Conservation (phyloP, 2,888 invertebrate species). For the Lasioglossum vierecki region DNA sequence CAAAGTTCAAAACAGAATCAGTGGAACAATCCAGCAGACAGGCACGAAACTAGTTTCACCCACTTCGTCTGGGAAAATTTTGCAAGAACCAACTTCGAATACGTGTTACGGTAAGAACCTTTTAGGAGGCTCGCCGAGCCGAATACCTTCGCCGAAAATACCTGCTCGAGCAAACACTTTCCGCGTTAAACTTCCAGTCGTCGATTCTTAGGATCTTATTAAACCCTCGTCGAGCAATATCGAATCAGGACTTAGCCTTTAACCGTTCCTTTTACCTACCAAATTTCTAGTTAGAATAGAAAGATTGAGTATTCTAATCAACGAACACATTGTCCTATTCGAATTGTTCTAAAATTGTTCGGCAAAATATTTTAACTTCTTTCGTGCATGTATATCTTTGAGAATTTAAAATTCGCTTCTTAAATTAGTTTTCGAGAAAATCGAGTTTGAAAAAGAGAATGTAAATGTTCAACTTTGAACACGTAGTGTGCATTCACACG, state of each 20-base stretch:
- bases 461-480: neutral
- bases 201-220: neutral
- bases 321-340: neutral
- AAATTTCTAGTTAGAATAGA: neutral
- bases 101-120: constrained; percentile 19
- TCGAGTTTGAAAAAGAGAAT: neutral
- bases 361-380: neutral
- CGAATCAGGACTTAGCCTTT: neutral
- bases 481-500: neutral
- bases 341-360: too few relatives aligned
- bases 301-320: neutral
- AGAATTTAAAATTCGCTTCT: neutral
- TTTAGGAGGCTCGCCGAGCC: neutral
- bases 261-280: neutral
- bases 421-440: too few relatives aligned
- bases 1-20: constrained; percentile 36
- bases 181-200: neutral
- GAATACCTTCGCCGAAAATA: constrained; percentile 3
- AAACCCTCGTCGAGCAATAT: neutral
- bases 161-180: neutral
- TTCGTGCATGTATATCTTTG: neutral
- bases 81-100: constrained; percentile 18
- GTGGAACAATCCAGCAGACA: constrained; percentile 32
- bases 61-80: constrained; percentile 22
- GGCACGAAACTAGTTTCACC: constrained; percentile 37